Base-by-base conservation (phyloP, 1,140 invertebrate genomes). In the Drosophila busckii region DNA sequence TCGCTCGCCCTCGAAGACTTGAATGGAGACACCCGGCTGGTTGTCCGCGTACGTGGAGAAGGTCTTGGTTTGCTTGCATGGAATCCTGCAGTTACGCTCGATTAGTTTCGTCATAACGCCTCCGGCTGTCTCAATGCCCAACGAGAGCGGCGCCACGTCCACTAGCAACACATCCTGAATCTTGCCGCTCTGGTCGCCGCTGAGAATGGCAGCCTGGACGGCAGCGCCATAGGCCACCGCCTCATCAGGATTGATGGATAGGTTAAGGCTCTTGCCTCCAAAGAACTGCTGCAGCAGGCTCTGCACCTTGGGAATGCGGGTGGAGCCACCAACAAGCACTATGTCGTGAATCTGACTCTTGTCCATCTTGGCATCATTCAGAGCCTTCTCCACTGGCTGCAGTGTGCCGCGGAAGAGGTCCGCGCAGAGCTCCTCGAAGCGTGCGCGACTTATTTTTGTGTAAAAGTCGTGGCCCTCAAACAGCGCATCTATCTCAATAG, bases 401-500 rank as follows among this genome's bases (percentile, higher is more conserved):
- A 94, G 70, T 5, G 93, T 94, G 10, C 88, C 86, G 54, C 91
- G 88, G 88, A 93, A 93, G 22, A 97, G 89, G 89, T 97, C 96
- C 40, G 93, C 92, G 85, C 93, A 94, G 15, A 98, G 88, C 87
- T 96, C 95, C 88, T 97, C 95, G 83, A 96, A 96, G 25, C 93
- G 88, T 4, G 95, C 95, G 64, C 95, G 90, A 13, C 93, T 93
- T 23, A 97, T 91, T 82, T 92, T 94, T 0, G 94, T 93, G 87
- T 96, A 96, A 87, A 95, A 96, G 86, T 97, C 95, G 20, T 93
- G 89, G 5, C 93, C 93, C 54, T 94, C 93, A 52, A 91, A 90
- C 16, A 94, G 80, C 2, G 93, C 92, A 70, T 94, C 93, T 34
- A 94, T 92, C 88, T 94, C 93, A 55, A 94, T 88, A 84, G 89